Conservation (phyloP, 2,888 invertebrate species). For the Conops quadrifasciatus region DNA sequence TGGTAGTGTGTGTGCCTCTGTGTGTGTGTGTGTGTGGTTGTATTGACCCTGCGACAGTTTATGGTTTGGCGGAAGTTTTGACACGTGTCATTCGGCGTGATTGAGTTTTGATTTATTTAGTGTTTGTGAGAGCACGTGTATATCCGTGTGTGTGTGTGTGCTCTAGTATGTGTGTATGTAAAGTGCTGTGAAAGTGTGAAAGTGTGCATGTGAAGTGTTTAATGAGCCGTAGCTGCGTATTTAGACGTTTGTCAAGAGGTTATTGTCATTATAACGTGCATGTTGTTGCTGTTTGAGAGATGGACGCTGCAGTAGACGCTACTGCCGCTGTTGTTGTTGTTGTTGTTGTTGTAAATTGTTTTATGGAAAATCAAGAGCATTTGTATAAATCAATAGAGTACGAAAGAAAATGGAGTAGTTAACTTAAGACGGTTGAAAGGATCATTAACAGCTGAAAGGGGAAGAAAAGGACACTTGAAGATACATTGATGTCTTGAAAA, state of each 20-base stretch:
- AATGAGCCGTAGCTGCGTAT: conserved; percentile 38
- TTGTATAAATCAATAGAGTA: background rate
- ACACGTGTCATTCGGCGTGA: conserved; percentile 58
- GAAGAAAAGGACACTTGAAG: background rate
- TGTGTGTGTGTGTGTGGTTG: conserved; percentile 15
- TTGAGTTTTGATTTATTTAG: conserved; percentile 60
- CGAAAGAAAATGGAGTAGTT: background rate
- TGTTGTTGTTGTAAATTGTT: background rate
- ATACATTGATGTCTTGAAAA: background rate
- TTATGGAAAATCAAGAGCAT: background rate
- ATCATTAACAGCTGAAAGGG: background rate
- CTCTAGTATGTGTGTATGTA: too few species aligned
- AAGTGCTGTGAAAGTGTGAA: too few species aligned
- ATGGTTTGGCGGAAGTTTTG: conserved; percentile 56
- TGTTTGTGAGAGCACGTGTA: conserved; percentile 20
- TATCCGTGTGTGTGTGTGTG: too few species aligned
- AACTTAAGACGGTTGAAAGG: background rate
- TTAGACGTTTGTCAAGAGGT: conserved; percentile 25
- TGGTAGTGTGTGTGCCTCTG: conserved; percentile 8
- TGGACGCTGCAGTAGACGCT: background rate
- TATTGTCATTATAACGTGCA: too few species aligned
- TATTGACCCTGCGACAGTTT: conserved; percentile 27
- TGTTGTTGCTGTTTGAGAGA: too few species aligned
- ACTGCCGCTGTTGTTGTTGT: conserved; percentile 3
- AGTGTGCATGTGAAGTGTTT: conserved; percentile 20